Conservation (phyloP, 1,140 invertebrate species). For the Drosophila watanabei region DNA sequence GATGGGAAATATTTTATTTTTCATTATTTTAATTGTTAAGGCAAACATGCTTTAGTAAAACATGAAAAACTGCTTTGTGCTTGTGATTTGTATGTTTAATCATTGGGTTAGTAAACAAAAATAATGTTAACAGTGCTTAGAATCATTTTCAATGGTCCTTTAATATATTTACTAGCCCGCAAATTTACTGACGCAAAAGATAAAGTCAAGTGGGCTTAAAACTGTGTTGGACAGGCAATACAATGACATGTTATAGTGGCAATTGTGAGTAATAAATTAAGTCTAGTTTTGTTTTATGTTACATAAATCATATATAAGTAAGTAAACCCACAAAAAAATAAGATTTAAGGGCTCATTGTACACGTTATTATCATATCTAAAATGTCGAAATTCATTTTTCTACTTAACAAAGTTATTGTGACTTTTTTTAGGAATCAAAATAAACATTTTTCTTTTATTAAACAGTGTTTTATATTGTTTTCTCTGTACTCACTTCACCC, state of each 20-base stretch:
- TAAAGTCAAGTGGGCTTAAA: background rate
- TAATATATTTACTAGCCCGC: background rate
- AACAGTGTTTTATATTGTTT: background rate
- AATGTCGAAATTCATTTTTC: too few species aligned
- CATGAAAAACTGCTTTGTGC: constrained; percentile 20
- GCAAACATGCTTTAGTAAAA: constrained; percentile 59
- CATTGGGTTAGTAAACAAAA: constrained; percentile 48
- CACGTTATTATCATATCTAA: too few species aligned
- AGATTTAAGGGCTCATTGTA: too few species aligned
- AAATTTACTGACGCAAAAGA: background rate
- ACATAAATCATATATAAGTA: too few species aligned
- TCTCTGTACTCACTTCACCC: constrained; percentile 25
- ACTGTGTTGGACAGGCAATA: background rate
- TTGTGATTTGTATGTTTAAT: constrained; percentile 53
- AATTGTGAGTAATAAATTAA: background rate
- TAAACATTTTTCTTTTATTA: background rate
- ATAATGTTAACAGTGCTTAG: constrained; percentile 26
- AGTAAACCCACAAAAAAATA: too few species aligned
- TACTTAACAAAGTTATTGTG: too few species aligned
- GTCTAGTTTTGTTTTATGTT: too few species aligned
- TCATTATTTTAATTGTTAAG: constrained; percentile 55
- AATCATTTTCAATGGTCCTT: constrained; percentile 70
- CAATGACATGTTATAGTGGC: background rate
- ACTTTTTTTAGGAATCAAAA: too few species aligned
- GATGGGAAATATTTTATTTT: background rate